A percentile compares a stretch with the other conserved stretches of the same genome.
These are phyloP conservation scores for Pimephales promelas DNA, from an alignment of 2,113 vertebrate genomes.

Conservation along the genomic window DNA sequence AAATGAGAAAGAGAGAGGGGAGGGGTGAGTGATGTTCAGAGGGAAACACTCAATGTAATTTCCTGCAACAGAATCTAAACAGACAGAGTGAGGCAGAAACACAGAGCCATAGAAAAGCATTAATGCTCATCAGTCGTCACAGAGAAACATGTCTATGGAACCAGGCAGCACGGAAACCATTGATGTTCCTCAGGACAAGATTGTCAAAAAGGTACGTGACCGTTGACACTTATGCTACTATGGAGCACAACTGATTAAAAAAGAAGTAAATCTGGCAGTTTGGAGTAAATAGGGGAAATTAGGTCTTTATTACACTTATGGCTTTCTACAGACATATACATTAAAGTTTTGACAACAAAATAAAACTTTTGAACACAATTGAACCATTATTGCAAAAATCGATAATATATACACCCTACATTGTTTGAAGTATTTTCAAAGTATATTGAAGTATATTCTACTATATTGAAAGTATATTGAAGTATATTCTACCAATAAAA, in stretches of 20 bases:
- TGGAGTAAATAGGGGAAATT: neutral
- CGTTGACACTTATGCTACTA: neutral
- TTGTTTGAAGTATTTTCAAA: too few relatives aligned
- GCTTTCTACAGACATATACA: neutral
- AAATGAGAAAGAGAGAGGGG: constrained; percentile 24
- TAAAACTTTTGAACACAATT: neutral
- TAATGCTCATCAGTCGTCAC: constrained; percentile 52
- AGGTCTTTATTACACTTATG: neutral
- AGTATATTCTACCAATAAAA: neutral
- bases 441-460: too few relatives aligned
- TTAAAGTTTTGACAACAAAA: neutral
- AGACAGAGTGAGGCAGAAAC: constrained; percentile 10
- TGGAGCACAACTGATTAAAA: neutral
- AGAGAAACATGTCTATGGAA: constrained; percentile 52
- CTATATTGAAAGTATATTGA: too few relatives aligned
- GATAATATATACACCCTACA: too few relatives aligned
- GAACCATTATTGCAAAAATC: neutral
- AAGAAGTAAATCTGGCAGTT: neutral
- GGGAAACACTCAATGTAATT: constrained; percentile 42
- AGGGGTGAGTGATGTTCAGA: constrained; percentile 43
- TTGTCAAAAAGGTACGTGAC: constrained; percentile 73
- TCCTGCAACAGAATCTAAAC: constrained; percentile 29
- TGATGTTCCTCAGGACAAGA: constrained; percentile 70
- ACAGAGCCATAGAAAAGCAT: constrained; percentile 47
- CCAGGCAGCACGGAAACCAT: constrained; percentile 61